phyloP scores from a whole-genome alignment of 2,113 vertebrate genomes.

The Romanogobio albipinnatus region DNA sequence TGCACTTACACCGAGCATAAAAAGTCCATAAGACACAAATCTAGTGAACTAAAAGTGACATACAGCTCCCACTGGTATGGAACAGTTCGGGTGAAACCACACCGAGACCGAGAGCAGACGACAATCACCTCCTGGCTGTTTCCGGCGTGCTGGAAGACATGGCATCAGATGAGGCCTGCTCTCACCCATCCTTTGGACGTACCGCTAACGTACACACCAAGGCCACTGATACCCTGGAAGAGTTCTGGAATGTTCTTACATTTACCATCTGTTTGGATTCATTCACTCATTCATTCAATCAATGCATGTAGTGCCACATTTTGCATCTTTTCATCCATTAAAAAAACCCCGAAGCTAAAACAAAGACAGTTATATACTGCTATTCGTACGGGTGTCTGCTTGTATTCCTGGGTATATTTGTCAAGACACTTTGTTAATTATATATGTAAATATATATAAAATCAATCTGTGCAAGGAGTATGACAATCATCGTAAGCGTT shows the following conservation, averaged over 20 bases:
- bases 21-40: constrained; percentile 39
- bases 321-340: constrained; percentile 32
- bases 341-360: constrained; percentile 35
- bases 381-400: constrained; percentile 73
- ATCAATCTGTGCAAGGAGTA: constrained; percentile 81
- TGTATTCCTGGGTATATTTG: constrained; percentile 77
- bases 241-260: constrained; percentile 69
- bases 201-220: constrained; percentile 59
- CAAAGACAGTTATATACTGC: constrained; percentile 71
- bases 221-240: constrained; percentile 72
- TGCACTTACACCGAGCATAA: constrained; percentile 64
- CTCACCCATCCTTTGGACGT: constrained; percentile 27
- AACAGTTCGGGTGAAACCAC: constrained; percentile 64
- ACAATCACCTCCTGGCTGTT: constrained; percentile 54
- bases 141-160: constrained; percentile 49
- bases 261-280: constrained; percentile 66
- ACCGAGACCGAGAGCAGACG: constrained; percentile 65
- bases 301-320: not conserved
- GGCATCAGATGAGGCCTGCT: constrained; percentile 33
- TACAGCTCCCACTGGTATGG: constrained; percentile 63
- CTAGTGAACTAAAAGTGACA: constrained; percentile 26
- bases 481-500: constrained; percentile 77
- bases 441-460: constrained; percentile 66
- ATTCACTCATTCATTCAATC: constrained; percentile 59
- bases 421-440: constrained; percentile 78